A percentile compares a stretch with the other conserved stretches of the same genome.
These are phyloP conservation scores for Strix uralensis DNA, from an alignment of 2,113 vertebrate genomes.

Conservation along the genomic window DNA sequence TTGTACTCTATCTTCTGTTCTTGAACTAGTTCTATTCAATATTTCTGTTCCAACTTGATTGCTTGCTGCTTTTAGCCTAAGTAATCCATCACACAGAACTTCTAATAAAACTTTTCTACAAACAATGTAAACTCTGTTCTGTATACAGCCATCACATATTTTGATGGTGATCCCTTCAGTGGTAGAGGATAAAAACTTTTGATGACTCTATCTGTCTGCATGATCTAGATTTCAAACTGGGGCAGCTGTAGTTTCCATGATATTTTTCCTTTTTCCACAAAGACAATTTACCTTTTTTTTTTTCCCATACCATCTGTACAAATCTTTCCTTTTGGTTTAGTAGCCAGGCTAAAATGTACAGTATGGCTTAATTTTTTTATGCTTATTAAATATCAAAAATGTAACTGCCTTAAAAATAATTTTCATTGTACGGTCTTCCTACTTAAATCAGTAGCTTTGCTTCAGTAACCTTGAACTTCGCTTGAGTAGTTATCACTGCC, in stretches of 20 bases:
- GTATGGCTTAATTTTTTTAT: neutral
- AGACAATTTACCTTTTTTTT: neutral
- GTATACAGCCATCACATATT: neutral
- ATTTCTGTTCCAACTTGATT: neutral
- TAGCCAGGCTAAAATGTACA: neutral
- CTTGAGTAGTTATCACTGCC: neutral
- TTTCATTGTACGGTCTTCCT: neutral
- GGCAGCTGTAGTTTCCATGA: neutral
- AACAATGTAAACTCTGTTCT: neutral
- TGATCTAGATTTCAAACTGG: neutral
- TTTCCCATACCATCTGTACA: neutral
- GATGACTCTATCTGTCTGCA: neutral
- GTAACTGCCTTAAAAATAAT: neutral
- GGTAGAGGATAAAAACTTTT: neutral
- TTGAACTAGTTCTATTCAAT: neutral
- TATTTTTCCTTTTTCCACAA: neutral
- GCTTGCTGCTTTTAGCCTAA: neutral
- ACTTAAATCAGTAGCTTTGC: neutral
- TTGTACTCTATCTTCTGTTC: neutral
- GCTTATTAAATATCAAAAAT: neutral
- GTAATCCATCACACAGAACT: neutral
- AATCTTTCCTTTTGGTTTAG: neutral
- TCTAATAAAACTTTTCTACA: neutral
- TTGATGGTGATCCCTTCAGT: neutral
- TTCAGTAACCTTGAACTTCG: slow-evolving; percentile 1